Conservation (phyloP, 2,113 vertebrate genomes). For the Epinephelus cyanopodus region DNA sequence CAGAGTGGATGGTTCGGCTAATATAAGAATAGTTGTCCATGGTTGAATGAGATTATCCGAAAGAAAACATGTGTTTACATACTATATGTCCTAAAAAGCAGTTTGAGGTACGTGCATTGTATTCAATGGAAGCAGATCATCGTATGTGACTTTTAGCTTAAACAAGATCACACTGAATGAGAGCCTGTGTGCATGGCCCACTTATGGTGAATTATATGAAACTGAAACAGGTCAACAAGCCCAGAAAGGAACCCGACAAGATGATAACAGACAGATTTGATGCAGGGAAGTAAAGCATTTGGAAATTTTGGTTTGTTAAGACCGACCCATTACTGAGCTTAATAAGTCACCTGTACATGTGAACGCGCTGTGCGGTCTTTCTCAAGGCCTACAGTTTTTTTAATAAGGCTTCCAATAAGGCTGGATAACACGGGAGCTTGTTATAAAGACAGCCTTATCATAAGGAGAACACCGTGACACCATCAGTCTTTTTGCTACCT, state of each 20-base stretch:
- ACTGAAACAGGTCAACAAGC: conserved; percentile 76
- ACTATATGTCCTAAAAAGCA: neutral
- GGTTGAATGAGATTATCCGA: conserved; percentile 2
- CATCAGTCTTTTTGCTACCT: neutral
- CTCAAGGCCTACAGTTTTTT: neutral
- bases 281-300: neutral
- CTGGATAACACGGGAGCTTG: neutral
- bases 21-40: conserved; percentile 8
- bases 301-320: neutral
- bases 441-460: conserved; percentile 10
- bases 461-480: neutral
- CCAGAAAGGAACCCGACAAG: conserved; percentile 46
- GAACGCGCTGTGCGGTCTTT: neutral
- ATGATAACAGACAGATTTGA: conserved; percentile 45
- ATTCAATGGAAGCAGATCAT: conserved; percentile 1
- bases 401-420: neutral
- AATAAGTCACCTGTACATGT: neutral
- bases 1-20: neutral
- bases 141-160: conserved; percentile 23
- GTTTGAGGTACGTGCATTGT: neutral
- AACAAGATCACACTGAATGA: conserved; percentile 43
- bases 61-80: neutral
- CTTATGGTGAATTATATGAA: conserved; percentile 52
- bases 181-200: conserved; percentile 65
- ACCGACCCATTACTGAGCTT: neutral